phyloP scores from a whole-genome alignment of 1,140 invertebrate genomes.

The Trichomalopsis sarcophagae region DNA sequence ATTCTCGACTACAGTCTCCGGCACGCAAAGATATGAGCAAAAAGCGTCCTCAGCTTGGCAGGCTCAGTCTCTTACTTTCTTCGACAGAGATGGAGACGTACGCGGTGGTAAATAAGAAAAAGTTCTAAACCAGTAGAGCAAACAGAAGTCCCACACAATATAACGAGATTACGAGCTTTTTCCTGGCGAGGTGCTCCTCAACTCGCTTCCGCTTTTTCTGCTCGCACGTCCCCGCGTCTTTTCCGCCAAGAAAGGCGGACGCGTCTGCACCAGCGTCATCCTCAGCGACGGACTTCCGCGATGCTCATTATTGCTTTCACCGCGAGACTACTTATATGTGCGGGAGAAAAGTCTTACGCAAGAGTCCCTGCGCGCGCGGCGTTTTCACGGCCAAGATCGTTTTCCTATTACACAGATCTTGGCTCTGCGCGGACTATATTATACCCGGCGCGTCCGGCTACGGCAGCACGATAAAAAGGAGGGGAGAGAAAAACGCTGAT shows the following conservation, averaged over 20 bases:
- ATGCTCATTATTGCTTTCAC: background rate
- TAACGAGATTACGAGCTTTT: too few relatives aligned
- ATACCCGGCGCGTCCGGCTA: background rate
- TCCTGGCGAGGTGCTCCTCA: too few relatives aligned
- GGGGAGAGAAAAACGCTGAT: background rate
- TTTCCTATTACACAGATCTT: background rate
- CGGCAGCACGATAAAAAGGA: background rate
- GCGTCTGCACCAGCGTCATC: background rate
- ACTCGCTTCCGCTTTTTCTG: background rate
- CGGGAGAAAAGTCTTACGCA: slow-evolving; percentile 17
- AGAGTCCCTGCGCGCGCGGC: background rate
- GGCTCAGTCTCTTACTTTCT: too few relatives aligned
- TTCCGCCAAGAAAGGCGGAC: background rate
- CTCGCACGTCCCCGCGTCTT: background rate
- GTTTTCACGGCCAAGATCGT: slow-evolving; percentile 38
- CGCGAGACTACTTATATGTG: background rate
- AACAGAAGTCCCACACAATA: too few relatives aligned
- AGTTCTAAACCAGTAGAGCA: too few relatives aligned
- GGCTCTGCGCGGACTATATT: background rate
- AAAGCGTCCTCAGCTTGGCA: too few relatives aligned
- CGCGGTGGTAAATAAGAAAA: too few relatives aligned
- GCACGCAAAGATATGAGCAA: too few relatives aligned
- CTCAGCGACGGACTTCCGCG: background rate
- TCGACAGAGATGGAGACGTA: too few relatives aligned
- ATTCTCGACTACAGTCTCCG: too few relatives aligned